A percentile compares a stretch with the other conserved stretches of the same genome.
Conservation (phyloP, 2,113 vertebrate genomes). For the Centropristis striata region DNA sequence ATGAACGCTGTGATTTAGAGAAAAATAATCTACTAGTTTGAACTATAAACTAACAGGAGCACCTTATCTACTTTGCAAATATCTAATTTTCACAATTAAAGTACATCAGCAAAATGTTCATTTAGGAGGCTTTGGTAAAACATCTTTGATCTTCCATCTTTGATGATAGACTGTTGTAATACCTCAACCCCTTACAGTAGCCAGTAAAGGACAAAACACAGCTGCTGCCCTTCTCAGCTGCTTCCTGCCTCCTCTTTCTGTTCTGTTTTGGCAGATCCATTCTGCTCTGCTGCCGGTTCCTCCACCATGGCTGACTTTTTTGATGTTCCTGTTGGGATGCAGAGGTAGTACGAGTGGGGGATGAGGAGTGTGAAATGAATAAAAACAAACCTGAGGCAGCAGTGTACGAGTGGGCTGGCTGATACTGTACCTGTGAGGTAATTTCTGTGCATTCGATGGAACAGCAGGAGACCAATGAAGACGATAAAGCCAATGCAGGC, state of each 20-base stretch:
- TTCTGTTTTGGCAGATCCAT: slow-evolving; percentile 50
- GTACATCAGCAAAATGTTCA: neutral
- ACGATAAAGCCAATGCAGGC: slow-evolving; percentile 90
- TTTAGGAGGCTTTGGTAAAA: slow-evolving; percentile 17
- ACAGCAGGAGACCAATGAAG: slow-evolving; percentile 91
- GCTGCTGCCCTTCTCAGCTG: slow-evolving; percentile 51
- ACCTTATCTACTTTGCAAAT: slow-evolving; percentile 10
- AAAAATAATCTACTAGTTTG: neutral
- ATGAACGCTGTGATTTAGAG: slow-evolving; percentile 22
- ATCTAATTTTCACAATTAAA: slow-evolving; percentile 9
- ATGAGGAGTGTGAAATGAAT: slow-evolving; percentile 16
- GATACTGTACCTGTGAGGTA: slow-evolving; percentile 88
- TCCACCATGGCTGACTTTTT: slow-evolving; percentile 81
- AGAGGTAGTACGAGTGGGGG: neutral
- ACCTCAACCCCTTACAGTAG: slow-evolving; percentile 6
- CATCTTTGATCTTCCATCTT: neutral
- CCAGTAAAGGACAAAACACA: slow-evolving; percentile 14
- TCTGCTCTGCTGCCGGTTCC: slow-evolving; percentile 63
- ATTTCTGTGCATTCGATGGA: slow-evolving; percentile 91
- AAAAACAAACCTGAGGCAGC: neutral
- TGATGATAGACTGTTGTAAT: slow-evolving; percentile 20
- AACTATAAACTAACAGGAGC: slow-evolving; percentile 14
- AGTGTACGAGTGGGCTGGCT: neutral
- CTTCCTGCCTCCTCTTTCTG: slow-evolving; percentile 41
- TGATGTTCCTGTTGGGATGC: slow-evolving; percentile 69